These are phyloP conservation scores for Pachycephus smyrnensis DNA, from an alignment of 2,888 invertebrate species.

Conservation along the genomic window DNA sequence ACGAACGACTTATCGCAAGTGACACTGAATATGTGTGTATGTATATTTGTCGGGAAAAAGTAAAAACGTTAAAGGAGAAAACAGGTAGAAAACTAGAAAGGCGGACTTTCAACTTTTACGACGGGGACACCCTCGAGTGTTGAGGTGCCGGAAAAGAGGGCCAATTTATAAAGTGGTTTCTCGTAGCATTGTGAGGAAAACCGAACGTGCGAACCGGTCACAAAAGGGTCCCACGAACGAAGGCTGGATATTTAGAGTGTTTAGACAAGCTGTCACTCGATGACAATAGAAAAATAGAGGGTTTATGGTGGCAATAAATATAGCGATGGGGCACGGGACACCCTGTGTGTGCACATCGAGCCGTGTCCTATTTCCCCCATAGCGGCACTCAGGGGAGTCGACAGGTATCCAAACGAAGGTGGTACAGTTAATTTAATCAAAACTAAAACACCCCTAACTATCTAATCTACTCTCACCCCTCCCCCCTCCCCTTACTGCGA, in stretches of 20 bases:
- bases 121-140: conserved; percentile 24
- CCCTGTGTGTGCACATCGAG: conserved; percentile 9
- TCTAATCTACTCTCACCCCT: background rate
- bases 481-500: background rate
- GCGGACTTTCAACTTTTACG: conserved; percentile 33
- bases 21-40: background rate
- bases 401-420: conserved; percentile 18
- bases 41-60: background rate
- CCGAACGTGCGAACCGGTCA: conserved; percentile 33
- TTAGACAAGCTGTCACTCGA: conserved; percentile 57
- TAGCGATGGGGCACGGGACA: conserved; percentile 24
- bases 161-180: conserved; percentile 48
- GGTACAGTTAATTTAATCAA: conserved; percentile 35
- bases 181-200: conserved; percentile 47
- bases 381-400: conserved; percentile 9
- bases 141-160: conserved; percentile 25
- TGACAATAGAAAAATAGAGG: conserved; percentile 47
- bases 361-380: conserved; percentile 8
- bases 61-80: background rate
- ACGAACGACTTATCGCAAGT: background rate
- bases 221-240: conserved; percentile 24
- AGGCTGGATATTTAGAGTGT: conserved; percentile 56
- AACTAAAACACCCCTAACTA: conserved; percentile 20
- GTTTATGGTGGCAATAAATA: conserved; percentile 39
- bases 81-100: conserved; percentile 1